Conservation (phyloP, 2,113 vertebrate genomes). For the Saimiri boliviensis region DNA sequence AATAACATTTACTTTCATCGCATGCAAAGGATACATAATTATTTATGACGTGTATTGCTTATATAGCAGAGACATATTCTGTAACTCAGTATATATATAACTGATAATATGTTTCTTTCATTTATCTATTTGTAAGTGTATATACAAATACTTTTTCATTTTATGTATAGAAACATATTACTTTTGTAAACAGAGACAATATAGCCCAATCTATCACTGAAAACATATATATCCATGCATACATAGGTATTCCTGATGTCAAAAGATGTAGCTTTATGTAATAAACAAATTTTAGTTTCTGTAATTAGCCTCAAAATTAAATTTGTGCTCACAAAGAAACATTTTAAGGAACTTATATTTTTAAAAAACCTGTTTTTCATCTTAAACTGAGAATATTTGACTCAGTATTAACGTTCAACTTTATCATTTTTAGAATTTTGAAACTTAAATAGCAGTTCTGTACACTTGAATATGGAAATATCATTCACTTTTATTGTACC, state of each 20-base stretch:
- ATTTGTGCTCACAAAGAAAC: neutral
- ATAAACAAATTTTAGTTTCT: neutral
- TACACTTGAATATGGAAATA: neutral
- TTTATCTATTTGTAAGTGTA: neutral
- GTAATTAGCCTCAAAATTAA: neutral
- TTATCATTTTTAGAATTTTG: neutral
- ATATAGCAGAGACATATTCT: neutral
- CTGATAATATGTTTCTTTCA: neutral
- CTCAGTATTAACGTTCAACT: neutral
- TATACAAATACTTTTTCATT: neutral
- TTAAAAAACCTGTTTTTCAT: neutral
- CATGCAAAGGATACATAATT: neutral
- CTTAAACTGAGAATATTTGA: neutral
- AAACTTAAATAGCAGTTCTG: neutral
- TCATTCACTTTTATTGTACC: neutral
- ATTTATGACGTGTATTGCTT: neutral
- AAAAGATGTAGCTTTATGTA: neutral
- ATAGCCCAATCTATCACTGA: neutral
- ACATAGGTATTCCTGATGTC: neutral
- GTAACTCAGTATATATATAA: neutral
- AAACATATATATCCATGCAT: neutral
- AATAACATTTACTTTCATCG: neutral
- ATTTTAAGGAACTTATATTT: neutral
- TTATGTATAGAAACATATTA: neutral
- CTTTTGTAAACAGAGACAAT: neutral